Evolutionary conservation across 2,797 vertebrate genomes (phyloP).

Genomic region (Tapera naevia): DNA sequence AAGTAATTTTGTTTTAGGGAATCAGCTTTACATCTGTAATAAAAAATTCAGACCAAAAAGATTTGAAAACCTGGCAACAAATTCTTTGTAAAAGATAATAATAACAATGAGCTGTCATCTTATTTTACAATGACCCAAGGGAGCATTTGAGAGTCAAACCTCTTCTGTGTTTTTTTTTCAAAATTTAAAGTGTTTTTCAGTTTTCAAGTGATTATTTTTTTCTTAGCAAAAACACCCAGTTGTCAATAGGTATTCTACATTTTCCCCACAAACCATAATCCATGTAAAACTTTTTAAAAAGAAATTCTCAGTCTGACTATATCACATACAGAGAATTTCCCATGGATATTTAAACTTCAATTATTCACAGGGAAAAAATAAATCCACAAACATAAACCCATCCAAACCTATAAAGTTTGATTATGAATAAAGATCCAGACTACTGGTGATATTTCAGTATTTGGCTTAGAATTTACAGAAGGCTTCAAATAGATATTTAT

Average conservation of each 20-base stretch:
- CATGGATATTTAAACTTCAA: not conserved
- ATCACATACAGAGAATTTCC: not conserved
- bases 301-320: not conserved
- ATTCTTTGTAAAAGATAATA: not conserved
- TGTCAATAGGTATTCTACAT: not conserved
- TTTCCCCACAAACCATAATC: not conserved
- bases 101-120: rapidly evolving
- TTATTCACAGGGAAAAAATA: not conserved
- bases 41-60: not conserved
- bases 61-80: not conserved
- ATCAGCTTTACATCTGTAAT: not conserved
- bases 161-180: not conserved
- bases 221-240: not conserved
- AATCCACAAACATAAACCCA: rapidly evolving
- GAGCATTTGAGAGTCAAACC: not conserved
- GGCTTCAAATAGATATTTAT: not conserved
- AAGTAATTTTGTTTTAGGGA: not conserved
- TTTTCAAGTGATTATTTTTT: not conserved
- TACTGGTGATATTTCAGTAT: not conserved
- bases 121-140: not conserved
- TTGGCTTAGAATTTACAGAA: not conserved
- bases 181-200: not conserved
- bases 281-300: not conserved
- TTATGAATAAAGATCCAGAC: not conserved
- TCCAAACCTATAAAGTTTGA: not conserved